phyloP scores from a whole-genome alignment of 2,797 vertebrate species.

The Botia kubotai region DNA sequence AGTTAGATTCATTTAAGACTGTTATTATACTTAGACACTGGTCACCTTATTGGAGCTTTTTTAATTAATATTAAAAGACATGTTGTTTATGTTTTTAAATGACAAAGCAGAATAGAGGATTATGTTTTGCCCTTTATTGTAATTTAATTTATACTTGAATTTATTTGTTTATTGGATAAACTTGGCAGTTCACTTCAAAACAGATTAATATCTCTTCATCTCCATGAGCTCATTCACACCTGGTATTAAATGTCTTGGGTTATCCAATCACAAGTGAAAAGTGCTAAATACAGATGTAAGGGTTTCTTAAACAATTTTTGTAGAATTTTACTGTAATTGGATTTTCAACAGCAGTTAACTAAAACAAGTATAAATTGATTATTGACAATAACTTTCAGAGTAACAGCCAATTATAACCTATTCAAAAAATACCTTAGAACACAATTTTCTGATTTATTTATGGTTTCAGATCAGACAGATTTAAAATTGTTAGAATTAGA shows the following conservation, averaged over 20 bases:
- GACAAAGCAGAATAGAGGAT: background rate
- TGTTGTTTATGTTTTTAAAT: background rate
- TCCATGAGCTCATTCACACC: background rate
- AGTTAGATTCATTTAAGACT: constrained; percentile 1
- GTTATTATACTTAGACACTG: background rate
- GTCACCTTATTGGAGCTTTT: background rate
- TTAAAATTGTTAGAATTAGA: no score
- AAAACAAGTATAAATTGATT: no score
- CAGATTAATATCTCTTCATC: constrained; percentile 29
- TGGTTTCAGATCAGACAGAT: no score
- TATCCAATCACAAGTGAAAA: background rate
- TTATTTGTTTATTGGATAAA: constrained; percentile 7
- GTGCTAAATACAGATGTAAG: background rate
- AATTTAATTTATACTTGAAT: background rate
- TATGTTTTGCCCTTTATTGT: background rate
- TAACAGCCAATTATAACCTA: no score
- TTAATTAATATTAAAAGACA: constrained; percentile 12
- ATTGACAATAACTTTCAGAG: no score
- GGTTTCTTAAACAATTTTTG: no score
- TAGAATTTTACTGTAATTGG: no score
- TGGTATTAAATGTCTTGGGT: background rate
- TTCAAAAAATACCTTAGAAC: no score
- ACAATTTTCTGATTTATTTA: no score
- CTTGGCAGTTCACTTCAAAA: constrained; percentile 21
- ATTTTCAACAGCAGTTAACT: no score